Evolutionary conservation across 2,113 vertebrate species (phyloP).

Genomic region (Spheniscus mendiculus): DNA sequence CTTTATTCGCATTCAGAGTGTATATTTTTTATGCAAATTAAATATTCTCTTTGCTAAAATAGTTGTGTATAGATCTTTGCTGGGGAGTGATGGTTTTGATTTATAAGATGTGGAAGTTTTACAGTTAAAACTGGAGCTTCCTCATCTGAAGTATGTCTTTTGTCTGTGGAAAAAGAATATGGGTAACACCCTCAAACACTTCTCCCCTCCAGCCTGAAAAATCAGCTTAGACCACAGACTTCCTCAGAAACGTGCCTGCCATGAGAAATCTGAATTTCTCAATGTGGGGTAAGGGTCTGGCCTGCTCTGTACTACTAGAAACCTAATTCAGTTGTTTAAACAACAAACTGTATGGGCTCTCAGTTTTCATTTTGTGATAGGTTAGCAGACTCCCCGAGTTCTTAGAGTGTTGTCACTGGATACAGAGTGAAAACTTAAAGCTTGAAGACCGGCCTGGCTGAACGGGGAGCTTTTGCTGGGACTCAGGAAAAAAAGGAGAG

Average conservation of each 20-base stretch:
- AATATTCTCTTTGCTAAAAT: neutral
- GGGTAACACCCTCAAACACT: neutral
- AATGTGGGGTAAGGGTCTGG: rapidly evolving
- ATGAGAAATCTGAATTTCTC: neutral
- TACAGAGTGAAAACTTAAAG: neutral
- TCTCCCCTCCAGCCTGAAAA: neutral
- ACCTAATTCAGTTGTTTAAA: neutral
- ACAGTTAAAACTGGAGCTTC: neutral
- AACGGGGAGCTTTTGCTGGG: no score
- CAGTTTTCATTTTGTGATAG: neutral
- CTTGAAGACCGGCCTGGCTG: neutral
- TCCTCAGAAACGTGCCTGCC: neutral
- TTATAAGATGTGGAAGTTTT: neutral
- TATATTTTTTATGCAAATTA: neutral
- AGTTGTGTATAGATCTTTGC: neutral
- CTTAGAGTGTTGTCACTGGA: neutral
- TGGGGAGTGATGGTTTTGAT: neutral
- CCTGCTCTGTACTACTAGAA: neutral
- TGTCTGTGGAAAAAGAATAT: neutral
- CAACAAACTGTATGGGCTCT: neutral
- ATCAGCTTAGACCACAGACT: neutral
- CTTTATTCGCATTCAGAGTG: neutral
- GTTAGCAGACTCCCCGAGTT: neutral
- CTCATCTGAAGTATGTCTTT: neutral
- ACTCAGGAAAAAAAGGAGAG: no score